Conservation (phyloP, 2,888 invertebrate genomes). For the Hirtodrosophila confusa region DNA sequence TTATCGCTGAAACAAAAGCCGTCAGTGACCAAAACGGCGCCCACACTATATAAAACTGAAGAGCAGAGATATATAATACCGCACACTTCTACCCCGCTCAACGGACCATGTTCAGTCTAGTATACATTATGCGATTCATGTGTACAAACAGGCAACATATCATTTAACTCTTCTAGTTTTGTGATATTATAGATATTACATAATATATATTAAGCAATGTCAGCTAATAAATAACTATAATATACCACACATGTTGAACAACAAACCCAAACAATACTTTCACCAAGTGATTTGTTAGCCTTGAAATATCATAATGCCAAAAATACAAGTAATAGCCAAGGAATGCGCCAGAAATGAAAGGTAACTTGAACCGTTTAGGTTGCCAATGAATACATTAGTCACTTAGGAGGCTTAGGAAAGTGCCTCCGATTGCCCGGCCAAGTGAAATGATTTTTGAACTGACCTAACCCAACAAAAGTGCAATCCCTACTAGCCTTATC, state of each 20-base stretch:
- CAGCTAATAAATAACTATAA: conserved; percentile 19
- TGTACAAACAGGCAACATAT: conserved; percentile 13
- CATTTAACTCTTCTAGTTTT: conserved; percentile 13
- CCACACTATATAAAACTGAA: conserved; percentile 35
- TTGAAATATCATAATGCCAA: conserved; percentile 27
- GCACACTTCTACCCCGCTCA: background rate
- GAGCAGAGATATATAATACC: conserved; percentile 15
- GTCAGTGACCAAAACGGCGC: conserved; percentile 28
- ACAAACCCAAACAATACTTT: conserved; percentile 32
- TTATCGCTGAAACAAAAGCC: conserved; percentile 64
- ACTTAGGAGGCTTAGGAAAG: conserved; percentile 7
- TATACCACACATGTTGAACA: background rate
- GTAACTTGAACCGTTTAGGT: conserved; percentile 10
- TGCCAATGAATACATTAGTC: conserved; percentile 19
- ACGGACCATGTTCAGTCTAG: background rate
- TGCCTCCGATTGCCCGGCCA: background rate
- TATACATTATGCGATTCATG: background rate
- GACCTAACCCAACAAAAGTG: background rate
- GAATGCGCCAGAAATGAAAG: conserved; percentile 29
- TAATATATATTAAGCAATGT: conserved; percentile 14
- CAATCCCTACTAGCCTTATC: background rate
- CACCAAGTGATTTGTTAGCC: conserved; percentile 37
- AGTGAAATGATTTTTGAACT: conserved; percentile 1
- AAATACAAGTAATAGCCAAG: conserved; percentile 15
- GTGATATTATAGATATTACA: conserved; percentile 23